phyloP scores from a whole-genome alignment of 64 coral and sea anemone genomes.

The Trachythela sp. region DNA sequence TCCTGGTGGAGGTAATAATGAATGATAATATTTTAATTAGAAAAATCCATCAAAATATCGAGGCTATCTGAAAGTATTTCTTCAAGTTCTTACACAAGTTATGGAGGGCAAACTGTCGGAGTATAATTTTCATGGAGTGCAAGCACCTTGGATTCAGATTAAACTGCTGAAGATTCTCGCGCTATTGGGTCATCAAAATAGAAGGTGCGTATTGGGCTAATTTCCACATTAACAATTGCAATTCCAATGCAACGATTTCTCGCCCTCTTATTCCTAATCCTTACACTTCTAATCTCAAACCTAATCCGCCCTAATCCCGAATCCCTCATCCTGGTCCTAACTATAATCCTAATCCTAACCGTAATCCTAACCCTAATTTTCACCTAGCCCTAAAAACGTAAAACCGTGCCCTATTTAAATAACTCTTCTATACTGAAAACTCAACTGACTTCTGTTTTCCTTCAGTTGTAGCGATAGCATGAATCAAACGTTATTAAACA shows the following conservation, averaged over 20 bases:
- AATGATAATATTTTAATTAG: constrained; percentile 4
- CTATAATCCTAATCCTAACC: too few species aligned
- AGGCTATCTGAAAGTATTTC: constrained; percentile 47
- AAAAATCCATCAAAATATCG: constrained; percentile 57
- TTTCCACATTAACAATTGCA: background rate
- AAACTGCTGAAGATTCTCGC: constrained; percentile 79
- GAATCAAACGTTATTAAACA: constrained; percentile 55
- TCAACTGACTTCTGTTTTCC: background rate
- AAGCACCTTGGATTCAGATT: constrained; percentile 81
- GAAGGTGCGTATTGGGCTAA: constrained; percentile 41
- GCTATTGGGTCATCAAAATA: constrained; percentile 73
- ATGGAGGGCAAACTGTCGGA: constrained; percentile 67
- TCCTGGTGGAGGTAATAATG: too few species aligned
- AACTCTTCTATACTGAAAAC: background rate
- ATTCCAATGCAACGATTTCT: too few species aligned
- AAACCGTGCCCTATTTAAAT: too few species aligned
- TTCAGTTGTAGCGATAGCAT: constrained; percentile 68
- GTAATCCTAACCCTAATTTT: too few species aligned
- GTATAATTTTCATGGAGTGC: constrained; percentile 67
- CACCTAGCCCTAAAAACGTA: too few species aligned
- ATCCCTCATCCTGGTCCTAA: too few species aligned
- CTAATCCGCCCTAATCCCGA: too few species aligned
- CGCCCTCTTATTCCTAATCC: too few species aligned
- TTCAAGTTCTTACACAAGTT: constrained; percentile 52
- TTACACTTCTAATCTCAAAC: too few species aligned